Base-by-base conservation (phyloP, 2,113 vertebrate genomes). In the Terrapene triunguis region DNA sequence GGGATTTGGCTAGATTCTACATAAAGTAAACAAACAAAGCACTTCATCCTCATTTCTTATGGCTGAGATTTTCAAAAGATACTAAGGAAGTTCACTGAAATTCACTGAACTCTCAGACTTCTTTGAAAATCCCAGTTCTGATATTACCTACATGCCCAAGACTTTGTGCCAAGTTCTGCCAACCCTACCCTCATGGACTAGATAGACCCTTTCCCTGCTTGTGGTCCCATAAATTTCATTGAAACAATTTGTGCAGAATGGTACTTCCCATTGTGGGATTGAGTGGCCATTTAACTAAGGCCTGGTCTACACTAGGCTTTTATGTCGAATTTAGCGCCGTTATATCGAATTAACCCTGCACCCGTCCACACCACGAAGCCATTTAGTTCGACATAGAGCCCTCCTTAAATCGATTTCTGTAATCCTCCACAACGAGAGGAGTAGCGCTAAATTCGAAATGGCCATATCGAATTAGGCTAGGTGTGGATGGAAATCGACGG, bases 21-120 rank as follows among this genome's bases (percentile, higher is more conserved):
- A 1, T 1, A 1, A 13, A 14, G 8, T 8, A 5, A 16, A 10
- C 27, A 8, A 80, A 32, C 2, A 53, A 35, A 6, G 0, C 3
- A 6, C 21, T 62, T 53, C 24, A 76, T 76, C 65, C 35, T 16
- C 65, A 72, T 72, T 72, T 72, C 17, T 72, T 72, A 38, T 38
- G 65, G n/a, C 65, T 72, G n/a, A 19, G 19, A 69, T 38, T n/a
- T 69, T 69, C 65, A 69, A 38, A 69, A 76, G 11, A 65, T 12
- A 29, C 14, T 2, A 19, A 88, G 13, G 35, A 9, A 9, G 29
- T 44, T 53, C 35, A 1, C 17, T 82, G 9, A 42, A 78, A 7
- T n/a, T 10, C 25, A 6, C 47, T 8, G 27, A 53, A 14, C 42
- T 51, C 12, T 82, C n/a, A 21, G 10, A 25, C n/a, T 42, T 19